A percentile compares a stretch with the other conserved stretches of the same genome.
These are phyloP conservation scores for Coregonus sp. DNA, from an alignment of 2,797 vertebrate genomes.

Conservation along the genomic window DNA sequence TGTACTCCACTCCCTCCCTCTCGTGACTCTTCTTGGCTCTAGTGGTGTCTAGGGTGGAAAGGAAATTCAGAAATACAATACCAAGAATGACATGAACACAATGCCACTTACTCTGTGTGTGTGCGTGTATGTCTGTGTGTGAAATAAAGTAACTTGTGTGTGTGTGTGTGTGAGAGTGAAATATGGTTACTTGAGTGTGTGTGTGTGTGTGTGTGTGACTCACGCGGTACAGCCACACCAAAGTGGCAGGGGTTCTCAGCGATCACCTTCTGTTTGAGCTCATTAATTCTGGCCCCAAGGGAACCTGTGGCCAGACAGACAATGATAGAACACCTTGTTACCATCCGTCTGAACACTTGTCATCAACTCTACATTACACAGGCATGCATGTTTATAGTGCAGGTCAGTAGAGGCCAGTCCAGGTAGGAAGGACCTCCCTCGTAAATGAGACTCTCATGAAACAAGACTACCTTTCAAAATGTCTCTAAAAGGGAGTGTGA, in stretches of 20 bases:
- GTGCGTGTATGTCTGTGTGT: too few species aligned
- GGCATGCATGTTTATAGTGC: not conserved
- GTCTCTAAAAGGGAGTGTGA: too few species aligned
- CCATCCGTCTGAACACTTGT: not conserved
- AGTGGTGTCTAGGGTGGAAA: constrained; percentile 82
- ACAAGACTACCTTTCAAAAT: too few species aligned
- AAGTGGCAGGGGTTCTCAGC: constrained; percentile 87
- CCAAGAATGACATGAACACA: not conserved
- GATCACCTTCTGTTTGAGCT: constrained; percentile 92
- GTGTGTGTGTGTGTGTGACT: constrained; percentile 65
- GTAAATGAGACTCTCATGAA: not conserved
- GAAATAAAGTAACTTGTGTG: too few species aligned
- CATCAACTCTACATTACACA: not conserved
- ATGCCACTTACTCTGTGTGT: not conserved
- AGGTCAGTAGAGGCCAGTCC: not conserved
- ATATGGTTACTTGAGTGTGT: too few species aligned
- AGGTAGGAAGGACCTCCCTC: not conserved
- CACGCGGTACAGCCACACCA: constrained; percentile 90
- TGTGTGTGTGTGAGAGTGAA: too few species aligned
- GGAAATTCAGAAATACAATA: not conserved
- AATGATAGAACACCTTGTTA: not conserved
- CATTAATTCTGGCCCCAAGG: constrained; percentile 84
- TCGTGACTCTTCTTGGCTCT: constrained; percentile 87
- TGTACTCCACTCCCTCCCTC: constrained; percentile 91
- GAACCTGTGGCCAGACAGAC: constrained; percentile 76